Evolutionary conservation across 2,113 vertebrate genomes (phyloP).

Genomic region (Oreochromis tanganicae): DNA sequence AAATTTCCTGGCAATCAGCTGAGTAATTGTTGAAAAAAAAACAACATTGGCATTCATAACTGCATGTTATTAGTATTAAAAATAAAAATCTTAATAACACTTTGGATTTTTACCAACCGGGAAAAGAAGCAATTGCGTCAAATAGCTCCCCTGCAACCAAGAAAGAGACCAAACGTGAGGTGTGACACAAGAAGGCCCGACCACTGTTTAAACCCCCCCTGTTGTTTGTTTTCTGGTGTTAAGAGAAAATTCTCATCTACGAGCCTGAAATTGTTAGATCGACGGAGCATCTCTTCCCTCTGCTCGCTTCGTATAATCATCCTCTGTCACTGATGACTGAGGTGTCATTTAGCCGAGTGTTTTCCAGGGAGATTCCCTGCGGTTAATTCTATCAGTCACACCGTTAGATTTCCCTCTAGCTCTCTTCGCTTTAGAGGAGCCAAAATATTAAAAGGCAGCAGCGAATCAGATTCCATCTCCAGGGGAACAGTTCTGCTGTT

Average conservation of each 20-base stretch:
- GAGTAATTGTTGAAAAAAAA: not conserved
- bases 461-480: constrained; percentile 17
- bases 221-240: not conserved
- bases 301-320: constrained; percentile 13
- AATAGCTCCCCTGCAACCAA: not conserved
- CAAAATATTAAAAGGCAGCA: constrained; percentile 24
- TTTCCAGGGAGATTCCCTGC: constrained; percentile 33
- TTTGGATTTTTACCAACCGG: not conserved
- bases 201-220: not conserved
- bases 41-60: not conserved
- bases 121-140: not conserved
- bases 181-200: not conserved
- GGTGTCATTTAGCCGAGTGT: constrained; percentile 43
- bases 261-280: not conserved
- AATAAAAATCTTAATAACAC: not conserved
- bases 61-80: not conserved
- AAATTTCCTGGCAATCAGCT: not conserved
- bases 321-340: constrained; percentile 50
- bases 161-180: not conserved
- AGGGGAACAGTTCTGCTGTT: not conserved
- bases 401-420: constrained; percentile 32
- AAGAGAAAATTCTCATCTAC: not conserved
- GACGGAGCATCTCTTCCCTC: not conserved
- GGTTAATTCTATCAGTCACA: constrained; percentile 60
- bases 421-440: constrained; percentile 12